These are phyloP conservation scores for Corythornis madagascariensis DNA, from an alignment of 2,113 vertebrate species.

Conservation along the genomic window DNA sequence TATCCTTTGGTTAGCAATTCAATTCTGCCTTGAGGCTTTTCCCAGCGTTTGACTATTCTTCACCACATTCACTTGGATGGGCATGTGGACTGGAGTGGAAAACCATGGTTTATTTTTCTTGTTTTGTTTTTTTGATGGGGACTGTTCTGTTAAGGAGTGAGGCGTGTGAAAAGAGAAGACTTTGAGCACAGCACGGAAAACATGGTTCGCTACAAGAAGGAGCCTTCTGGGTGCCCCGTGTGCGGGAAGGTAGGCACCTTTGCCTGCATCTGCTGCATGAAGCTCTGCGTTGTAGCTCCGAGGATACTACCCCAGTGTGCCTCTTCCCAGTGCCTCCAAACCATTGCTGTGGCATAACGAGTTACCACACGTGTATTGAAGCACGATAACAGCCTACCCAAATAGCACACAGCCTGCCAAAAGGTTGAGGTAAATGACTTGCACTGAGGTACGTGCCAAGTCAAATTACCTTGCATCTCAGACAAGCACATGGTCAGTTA, in stretches of 20 bases:
- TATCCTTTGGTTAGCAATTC: neutral
- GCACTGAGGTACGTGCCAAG: neutral
- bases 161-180: slow-evolving; percentile 92
- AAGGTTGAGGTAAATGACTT: neutral
- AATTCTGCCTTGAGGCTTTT: neutral
- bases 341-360: neutral
- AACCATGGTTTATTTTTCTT: slow-evolving; percentile 53
- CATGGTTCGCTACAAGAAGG: slow-evolving; percentile 94
- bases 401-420: neutral
- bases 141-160: slow-evolving; percentile 81
- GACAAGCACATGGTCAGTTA: neutral
- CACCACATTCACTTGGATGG: neutral
- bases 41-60: neutral
- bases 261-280: rapidly evolving
- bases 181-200: slow-evolving; percentile 87
- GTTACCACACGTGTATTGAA: neutral
- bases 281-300: neutral
- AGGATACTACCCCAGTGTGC: neutral
- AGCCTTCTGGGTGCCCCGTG: slow-evolving; percentile 94
- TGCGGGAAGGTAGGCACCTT: slow-evolving; percentile 87
- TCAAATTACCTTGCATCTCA: neutral
- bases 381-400: neutral
- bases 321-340: neutral
- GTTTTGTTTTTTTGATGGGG: slow-evolving; percentile 50
- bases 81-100: slow-evolving; percentile 20